A percentile compares a stretch with the other conserved stretches of the same genome.
Evolutionary conservation across 1,140 invertebrate species (phyloP).

Genomic region (Brachionus paranguensis): DNA sequence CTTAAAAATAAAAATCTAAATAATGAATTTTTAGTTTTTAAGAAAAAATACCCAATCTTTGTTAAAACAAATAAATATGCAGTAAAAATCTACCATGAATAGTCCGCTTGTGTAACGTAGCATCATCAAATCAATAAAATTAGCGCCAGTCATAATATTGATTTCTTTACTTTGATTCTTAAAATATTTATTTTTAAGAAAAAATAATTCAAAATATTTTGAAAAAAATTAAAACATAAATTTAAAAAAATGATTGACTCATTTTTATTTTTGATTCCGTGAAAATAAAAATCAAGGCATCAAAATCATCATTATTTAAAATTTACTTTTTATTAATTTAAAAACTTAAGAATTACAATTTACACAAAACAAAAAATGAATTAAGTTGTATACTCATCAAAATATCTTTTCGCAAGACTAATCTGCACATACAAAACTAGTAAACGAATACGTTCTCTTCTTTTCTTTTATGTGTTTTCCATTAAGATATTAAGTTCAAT

Average conservation of each 20-base stretch:
- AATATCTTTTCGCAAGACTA: too few relatives aligned
- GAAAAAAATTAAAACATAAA: not conserved
- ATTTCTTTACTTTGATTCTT: not conserved
- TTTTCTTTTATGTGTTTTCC: too few relatives aligned
- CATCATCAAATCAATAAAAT: constrained; percentile 15
- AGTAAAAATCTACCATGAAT: not conserved
- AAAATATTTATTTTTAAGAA: not conserved
- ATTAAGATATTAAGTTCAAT: too few relatives aligned
- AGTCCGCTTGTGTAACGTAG: not conserved
- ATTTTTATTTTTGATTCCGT: too few relatives aligned
- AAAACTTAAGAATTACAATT: too few relatives aligned
- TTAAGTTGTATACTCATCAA: too few relatives aligned
- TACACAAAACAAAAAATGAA: too few relatives aligned
- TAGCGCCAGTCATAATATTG: not conserved
- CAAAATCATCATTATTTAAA: too few relatives aligned
- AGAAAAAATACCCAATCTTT: constrained; percentile 1
- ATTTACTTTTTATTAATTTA: too few relatives aligned
- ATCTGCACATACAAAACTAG: too few relatives aligned
- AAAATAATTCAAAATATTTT: not conserved
- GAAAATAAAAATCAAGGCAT: too few relatives aligned
- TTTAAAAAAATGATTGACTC: not conserved
- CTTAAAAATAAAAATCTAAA: not conserved
- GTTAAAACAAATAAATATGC: not conserved
- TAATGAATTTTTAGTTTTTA: not conserved
- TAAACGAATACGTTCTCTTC: too few relatives aligned